Conservation (phyloP, 2,113 vertebrate genomes). For the Microtus ochrogaster region DNA sequence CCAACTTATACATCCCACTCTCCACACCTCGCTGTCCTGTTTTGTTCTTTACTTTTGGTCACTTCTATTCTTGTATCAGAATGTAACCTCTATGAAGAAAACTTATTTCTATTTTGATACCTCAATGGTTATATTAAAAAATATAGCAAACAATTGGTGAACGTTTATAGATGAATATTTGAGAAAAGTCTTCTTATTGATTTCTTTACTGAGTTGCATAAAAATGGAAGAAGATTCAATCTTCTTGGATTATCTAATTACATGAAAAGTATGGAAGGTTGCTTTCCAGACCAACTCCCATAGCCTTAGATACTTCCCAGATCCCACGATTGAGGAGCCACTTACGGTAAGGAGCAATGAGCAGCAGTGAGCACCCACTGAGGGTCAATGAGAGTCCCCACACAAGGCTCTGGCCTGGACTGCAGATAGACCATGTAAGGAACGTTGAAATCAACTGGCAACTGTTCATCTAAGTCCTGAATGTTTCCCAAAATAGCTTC, state of each 20-base stretch:
- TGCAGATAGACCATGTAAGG: conserved; percentile 77
- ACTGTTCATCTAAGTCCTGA: rapidly evolving
- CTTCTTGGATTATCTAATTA: not conserved
- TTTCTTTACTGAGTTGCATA: not conserved
- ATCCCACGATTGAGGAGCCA: not conserved
- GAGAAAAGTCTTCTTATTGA: not conserved
- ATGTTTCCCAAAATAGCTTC: not conserved
- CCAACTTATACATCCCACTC: not conserved
- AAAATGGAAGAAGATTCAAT: not conserved
- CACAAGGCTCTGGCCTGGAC: conserved; percentile 63
- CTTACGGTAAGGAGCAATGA: conserved; percentile 74
- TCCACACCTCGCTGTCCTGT: not conserved
- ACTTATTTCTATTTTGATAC: not conserved
- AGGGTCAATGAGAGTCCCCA: conserved; percentile 69
- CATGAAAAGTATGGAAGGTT: not conserved
- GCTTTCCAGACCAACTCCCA: not conserved
- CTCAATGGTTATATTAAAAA: not conserved
- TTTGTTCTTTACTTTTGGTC: not conserved
- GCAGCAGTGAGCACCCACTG: conserved; percentile 74
- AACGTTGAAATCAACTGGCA: not conserved
- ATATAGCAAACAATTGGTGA: not conserved
- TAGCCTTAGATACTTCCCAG: not conserved
- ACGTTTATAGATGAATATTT: not conserved
- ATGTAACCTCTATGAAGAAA: not conserved
- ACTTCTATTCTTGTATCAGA: not conserved